Percentiles rank a stretch among this genome's conserved stretches.
Conservation (phyloP, 2,888 invertebrate genomes). For the Lissocephala sabroskyi region DNA sequence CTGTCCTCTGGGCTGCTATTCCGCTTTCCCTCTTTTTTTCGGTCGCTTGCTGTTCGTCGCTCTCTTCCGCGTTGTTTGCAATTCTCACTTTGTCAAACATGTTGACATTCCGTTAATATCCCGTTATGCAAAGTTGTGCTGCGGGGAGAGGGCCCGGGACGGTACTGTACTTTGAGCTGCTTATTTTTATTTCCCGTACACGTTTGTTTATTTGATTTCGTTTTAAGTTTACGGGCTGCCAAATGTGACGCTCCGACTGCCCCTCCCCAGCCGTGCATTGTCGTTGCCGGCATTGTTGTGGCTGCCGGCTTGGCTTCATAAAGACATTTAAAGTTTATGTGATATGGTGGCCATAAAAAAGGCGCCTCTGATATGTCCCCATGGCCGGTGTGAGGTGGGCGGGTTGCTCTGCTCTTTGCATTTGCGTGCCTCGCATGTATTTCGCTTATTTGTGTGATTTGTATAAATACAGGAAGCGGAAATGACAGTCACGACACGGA, state of each 20-base stretch:
- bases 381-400: background rate
- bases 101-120: slow-evolving; percentile 62
- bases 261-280: background rate
- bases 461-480: slow-evolving; percentile 65
- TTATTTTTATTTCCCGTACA: slow-evolving; percentile 40
- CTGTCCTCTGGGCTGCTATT: slow-evolving; percentile 17
- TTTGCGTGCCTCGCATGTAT: slow-evolving; percentile 55
- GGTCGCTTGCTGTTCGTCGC: background rate
- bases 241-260: background rate
- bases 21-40: slow-evolving; percentile 3
- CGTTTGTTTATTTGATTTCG: slow-evolving; percentile 54
- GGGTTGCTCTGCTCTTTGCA: slow-evolving; percentile 13
- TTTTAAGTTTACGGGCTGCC: slow-evolving; percentile 43
- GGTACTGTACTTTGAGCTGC: slow-evolving; percentile 10
- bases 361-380: background rate
- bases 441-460: slow-evolving; percentile 62
- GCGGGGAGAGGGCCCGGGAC: background rate
- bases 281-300: slow-evolving; percentile 22
- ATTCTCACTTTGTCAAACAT: slow-evolving; percentile 62
- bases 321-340: slow-evolving; percentile 61
- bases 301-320: slow-evolving; percentile 54
- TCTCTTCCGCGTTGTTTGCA: slow-evolving; percentile 26
- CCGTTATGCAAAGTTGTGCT: slow-evolving; percentile 23
- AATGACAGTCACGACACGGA: slow-evolving; percentile 66
- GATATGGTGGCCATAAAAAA: slow-evolving; percentile 39